A percentile compares a stretch with the other conserved stretches of the same genome.
These are phyloP conservation scores for Xylocopa sonorina DNA, from an alignment of 1,140 invertebrate genomes.

Conservation along the genomic window DNA sequence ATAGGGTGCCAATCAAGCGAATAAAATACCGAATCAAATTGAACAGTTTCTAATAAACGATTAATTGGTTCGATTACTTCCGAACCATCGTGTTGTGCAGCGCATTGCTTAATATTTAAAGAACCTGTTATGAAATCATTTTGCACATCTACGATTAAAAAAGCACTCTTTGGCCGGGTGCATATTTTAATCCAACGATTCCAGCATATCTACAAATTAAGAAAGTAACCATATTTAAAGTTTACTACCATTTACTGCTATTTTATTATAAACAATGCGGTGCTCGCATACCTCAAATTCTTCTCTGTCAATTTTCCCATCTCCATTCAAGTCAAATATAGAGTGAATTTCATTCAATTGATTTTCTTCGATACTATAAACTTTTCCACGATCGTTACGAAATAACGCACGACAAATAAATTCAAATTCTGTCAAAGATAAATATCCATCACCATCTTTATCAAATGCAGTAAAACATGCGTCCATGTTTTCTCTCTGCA, in stretches of 20 bases:
- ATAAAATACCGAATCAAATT: conserved; percentile 97
- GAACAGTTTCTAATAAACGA: conserved; percentile 90
- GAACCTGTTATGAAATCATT: conserved; percentile 99
- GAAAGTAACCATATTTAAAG: background rate
- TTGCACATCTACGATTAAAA: conserved; percentile 98
- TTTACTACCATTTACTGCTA: background rate
- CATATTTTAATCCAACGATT: conserved; percentile 91
- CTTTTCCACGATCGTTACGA: conserved; percentile 91
- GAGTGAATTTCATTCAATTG: conserved; percentile 89
- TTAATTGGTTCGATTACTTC: conserved; percentile 97
- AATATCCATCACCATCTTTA: conserved; percentile 91
- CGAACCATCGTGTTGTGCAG: conserved; percentile 94
- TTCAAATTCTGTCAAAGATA: conserved; percentile 90
- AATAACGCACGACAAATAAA: conserved; percentile 92
- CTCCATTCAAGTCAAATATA: conserved; percentile 90
- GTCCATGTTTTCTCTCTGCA: conserved; percentile 86
- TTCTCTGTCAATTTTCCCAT: conserved; percentile 90
- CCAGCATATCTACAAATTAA: conserved; percentile 84
- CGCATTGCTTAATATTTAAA: conserved; percentile 95
- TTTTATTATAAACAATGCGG: background rate
- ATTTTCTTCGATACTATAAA: conserved; percentile 89
- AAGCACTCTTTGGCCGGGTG: conserved; percentile 90
- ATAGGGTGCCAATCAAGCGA: conserved; percentile 98
- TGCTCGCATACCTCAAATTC: conserved; percentile 85
- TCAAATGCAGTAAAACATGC: conserved; percentile 93